Percentiles rank a stretch among this genome's conserved stretches.
These are phyloP conservation scores for Anniella stebbinsi DNA, from an alignment of 2,797 vertebrate species.

Conservation along the genomic window DNA sequence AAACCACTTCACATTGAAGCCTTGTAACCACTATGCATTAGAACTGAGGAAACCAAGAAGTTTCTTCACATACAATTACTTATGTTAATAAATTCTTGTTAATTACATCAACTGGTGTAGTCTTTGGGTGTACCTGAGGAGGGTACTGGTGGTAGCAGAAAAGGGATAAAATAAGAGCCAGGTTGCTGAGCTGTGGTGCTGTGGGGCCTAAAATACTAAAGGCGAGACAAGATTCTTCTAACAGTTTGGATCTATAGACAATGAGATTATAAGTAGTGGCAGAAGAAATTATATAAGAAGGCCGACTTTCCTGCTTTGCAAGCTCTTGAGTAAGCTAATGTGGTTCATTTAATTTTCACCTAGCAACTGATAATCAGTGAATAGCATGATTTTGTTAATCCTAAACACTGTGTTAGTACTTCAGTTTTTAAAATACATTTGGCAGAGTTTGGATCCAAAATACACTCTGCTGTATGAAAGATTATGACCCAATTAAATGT, in stretches of 20 bases:
- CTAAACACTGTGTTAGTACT: constrained; percentile 33
- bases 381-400: constrained; percentile 50
- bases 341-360: constrained; percentile 35
- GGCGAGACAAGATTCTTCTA: too few species aligned
- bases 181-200: too few species aligned
- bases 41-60: too few species aligned
- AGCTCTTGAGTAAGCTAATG: background rate
- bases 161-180: too few species aligned
- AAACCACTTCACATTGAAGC: too few species aligned
- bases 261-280: background rate
- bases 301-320: constrained; percentile 22
- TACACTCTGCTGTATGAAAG: constrained; percentile 16
- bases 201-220: too few species aligned
- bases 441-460: constrained; percentile 31
- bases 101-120: too few species aligned
- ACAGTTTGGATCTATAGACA: background rate
- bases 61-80: too few species aligned
- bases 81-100: too few species aligned
- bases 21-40: too few species aligned
- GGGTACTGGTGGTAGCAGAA: too few species aligned
- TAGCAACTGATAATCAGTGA: constrained; percentile 29
- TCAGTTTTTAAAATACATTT: constrained; percentile 48
- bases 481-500: constrained; percentile 46
- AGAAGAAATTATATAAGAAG: constrained; percentile 4
- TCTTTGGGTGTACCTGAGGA: too few species aligned